Evolutionary conservation across 2,797 vertebrate species (phyloP).

Genomic region (Sebastiscus albofasciatus): DNA sequence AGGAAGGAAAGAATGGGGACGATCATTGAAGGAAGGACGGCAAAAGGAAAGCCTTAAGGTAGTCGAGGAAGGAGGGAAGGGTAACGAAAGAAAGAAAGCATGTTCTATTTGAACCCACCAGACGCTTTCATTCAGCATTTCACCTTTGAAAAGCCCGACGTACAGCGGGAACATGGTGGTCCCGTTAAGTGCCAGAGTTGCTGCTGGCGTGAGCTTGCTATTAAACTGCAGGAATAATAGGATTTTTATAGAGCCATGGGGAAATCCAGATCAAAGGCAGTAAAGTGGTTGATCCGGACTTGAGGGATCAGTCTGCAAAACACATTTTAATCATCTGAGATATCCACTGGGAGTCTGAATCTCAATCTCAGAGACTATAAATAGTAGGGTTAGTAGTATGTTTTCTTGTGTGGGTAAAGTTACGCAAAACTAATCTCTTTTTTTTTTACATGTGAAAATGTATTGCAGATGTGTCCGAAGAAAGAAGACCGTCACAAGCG

Average conservation of each 20-base stretch:
- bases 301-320: constrained; percentile 38
- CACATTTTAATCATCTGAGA: constrained; percentile 42
- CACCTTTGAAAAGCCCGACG: constrained; percentile 6
- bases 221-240: constrained; percentile 27
- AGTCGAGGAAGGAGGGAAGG: background rate
- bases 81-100: background rate
- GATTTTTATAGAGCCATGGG: constrained; percentile 27
- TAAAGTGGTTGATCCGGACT: constrained; percentile 33
- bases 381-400: constrained; percentile 35
- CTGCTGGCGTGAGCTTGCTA: constrained; percentile 18
- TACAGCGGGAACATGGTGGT: constrained; percentile 11
- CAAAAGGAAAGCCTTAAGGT: background rate
- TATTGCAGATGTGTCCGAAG: constrained; percentile 15
- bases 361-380: constrained; percentile 20
- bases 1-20: background rate
- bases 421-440: background rate
- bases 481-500: background rate
- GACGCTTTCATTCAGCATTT: constrained; percentile 23
- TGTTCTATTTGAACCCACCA: constrained; percentile 16
- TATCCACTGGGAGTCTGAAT: constrained; percentile 12
- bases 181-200: constrained; percentile 21
- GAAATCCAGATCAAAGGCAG: constrained; percentile 44
- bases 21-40: background rate
- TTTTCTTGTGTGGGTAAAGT: background rate
- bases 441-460: background rate